Conservation (phyloP, 2,797 vertebrate species). For the Sphaeramia orbicularis region DNA sequence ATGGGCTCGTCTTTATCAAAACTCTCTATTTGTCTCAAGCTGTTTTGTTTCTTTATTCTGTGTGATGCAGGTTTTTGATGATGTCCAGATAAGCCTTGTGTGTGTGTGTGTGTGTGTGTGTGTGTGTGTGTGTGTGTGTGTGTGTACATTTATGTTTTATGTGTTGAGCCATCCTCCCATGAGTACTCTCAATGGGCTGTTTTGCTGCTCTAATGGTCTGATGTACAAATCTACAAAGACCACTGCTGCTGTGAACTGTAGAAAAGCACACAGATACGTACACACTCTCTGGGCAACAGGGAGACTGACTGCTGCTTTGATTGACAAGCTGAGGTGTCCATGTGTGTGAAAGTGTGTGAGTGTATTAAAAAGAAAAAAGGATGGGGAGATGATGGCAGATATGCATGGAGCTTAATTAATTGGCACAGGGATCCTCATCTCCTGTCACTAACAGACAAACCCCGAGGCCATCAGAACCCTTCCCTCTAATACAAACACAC, state of each 20-base stretch:
- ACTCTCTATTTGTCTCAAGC: not conserved
- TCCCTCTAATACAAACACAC: slow-evolving; percentile 1
- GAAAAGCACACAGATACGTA: slow-evolving; percentile 40
- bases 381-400: slow-evolving; percentile 49
- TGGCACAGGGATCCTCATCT: slow-evolving; percentile 52
- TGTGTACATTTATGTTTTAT: slow-evolving; percentile 2
- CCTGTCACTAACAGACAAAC: slow-evolving; percentile 56
- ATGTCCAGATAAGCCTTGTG: slow-evolving; percentile 7
- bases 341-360: slow-evolving; percentile 7
- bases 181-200: slow-evolving; percentile 50
- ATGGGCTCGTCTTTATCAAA: too few species aligned
- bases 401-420: slow-evolving; percentile 64
- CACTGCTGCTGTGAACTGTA: slow-evolving; percentile 46
- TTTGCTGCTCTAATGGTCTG: slow-evolving; percentile 66
- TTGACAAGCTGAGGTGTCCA: slow-evolving; percentile 52
- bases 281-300: slow-evolving; percentile 40
- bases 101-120: slow-evolving; percentile 4
- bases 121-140: not conserved
- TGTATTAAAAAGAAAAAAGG: slow-evolving; percentile 19
- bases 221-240: slow-evolving; percentile 69
- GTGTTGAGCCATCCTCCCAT: not conserved
- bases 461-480: slow-evolving; percentile 45
- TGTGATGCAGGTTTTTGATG: slow-evolving; percentile 36
- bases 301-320: slow-evolving; percentile 61
- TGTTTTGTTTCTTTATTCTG: slow-evolving; percentile 22